Percentiles rank a stretch among this genome's conserved stretches.
Evolutionary conservation across 2,888 invertebrate genomes (phyloP).

Genomic region (Nezara viridula): DNA sequence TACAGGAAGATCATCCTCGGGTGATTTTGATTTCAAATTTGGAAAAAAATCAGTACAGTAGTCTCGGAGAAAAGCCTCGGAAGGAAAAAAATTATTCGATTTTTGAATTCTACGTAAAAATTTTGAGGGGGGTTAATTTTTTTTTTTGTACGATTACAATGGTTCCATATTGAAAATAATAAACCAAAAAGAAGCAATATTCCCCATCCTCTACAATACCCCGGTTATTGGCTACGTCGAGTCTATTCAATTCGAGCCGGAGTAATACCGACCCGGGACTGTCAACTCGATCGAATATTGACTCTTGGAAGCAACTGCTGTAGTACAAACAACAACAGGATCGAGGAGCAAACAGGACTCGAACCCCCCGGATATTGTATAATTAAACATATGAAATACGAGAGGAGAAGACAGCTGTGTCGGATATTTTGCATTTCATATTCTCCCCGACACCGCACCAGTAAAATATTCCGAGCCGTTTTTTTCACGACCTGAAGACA

Average conservation of each 20-base stretch:
- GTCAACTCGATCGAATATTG: background rate
- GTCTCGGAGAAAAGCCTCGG: too few species aligned
- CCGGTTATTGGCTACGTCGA: background rate
- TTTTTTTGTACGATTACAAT: too few species aligned
- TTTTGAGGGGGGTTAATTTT: too few species aligned
- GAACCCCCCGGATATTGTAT: conserved; percentile 53
- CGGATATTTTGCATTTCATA: conserved; percentile 59
- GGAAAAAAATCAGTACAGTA: too few species aligned
- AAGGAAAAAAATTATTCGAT: too few species aligned
- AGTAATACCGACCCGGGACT: background rate
- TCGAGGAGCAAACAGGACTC: background rate
- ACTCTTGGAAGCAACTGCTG: background rate
- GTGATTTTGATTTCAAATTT: too few species aligned
- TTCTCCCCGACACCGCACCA: background rate
- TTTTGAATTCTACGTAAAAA: too few species aligned
- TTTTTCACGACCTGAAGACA: conserved; percentile 53
- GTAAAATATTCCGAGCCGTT: conserved; percentile 23
- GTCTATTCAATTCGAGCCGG: background rate
- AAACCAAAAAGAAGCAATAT: background rate
- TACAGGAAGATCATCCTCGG: too few species aligned
- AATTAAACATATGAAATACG: conserved; percentile 58
- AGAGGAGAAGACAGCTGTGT: conserved; percentile 54
- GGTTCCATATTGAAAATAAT: too few species aligned
- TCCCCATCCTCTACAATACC: background rate
- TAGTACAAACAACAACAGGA: conserved; percentile 20